Evolutionary conservation across 2,113 vertebrate species (phyloP).

Genomic region (Neofelis nebulosa): DNA sequence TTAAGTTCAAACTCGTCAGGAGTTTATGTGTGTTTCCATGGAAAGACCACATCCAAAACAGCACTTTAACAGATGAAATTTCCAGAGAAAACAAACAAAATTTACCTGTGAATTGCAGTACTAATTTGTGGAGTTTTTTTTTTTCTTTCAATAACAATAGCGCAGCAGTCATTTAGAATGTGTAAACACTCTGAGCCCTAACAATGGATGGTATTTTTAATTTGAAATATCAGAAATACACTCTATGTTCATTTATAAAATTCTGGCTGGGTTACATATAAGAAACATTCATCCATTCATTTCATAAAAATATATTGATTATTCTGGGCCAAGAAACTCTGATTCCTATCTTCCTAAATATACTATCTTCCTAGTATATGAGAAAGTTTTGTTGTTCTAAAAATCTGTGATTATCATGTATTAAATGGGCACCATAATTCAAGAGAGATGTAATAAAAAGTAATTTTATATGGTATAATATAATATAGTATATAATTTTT

Average conservation of each 20-base stretch:
- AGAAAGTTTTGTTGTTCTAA: constrained; percentile 14
- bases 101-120: not conserved
- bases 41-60: constrained; percentile 54
- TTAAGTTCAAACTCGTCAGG: constrained; percentile 60
- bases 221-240: constrained; percentile 34
- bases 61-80: constrained; percentile 63
- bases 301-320: not conserved
- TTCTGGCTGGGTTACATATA: not conserved
- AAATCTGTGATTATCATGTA: not conserved
- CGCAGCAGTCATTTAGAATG: not conserved
- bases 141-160: constrained; percentile 23
- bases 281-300: not conserved
- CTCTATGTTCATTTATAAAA: not conserved
- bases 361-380: not conserved
- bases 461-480: not conserved
- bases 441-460: not conserved
- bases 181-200: not conserved
- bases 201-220: not conserved
- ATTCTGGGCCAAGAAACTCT: not conserved
- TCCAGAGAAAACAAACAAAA: constrained; percentile 61
- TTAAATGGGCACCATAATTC: not conserved
- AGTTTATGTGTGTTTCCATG: constrained; percentile 67
- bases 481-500: not conserved
- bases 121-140: not conserved
- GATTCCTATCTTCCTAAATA: not conserved